A percentile compares a stretch with the other conserved stretches of the same genome.
Evolutionary conservation across 2,888 invertebrate species (phyloP).

Genomic region (Oscheius sp.): DNA sequence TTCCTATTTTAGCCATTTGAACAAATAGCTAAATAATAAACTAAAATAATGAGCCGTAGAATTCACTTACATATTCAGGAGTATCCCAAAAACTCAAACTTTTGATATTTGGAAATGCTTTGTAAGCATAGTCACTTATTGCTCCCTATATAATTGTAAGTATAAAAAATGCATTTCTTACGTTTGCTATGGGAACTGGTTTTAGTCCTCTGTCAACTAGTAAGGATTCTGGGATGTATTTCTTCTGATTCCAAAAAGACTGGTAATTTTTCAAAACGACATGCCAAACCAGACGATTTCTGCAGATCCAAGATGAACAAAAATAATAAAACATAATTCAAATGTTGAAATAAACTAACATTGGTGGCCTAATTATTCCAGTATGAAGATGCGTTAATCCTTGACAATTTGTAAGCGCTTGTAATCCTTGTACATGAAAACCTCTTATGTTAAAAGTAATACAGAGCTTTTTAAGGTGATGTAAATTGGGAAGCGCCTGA

Average conservation of each 20-base stretch:
- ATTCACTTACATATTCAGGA: conserved; percentile 34
- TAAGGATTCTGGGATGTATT: conserved; percentile 15
- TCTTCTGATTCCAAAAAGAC: conserved; percentile 36
- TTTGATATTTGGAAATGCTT: conserved; percentile 21
- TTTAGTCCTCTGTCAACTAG: background rate
- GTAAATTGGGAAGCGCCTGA: conserved; percentile 30
- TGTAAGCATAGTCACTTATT: background rate
- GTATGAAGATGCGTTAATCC: conserved; percentile 34
- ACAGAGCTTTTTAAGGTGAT: conserved; percentile 26
- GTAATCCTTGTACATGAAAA: background rate
- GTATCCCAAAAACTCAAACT: conserved; percentile 46
- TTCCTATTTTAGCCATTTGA: conserved; percentile 23
- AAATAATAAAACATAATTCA: background rate
- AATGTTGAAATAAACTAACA: conserved; percentile 6
- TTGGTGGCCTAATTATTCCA: conserved; percentile 30
- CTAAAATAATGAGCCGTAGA: background rate
- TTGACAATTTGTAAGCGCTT: conserved; percentile 30
- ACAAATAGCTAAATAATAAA: conserved; percentile 34
- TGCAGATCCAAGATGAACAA: conserved; percentile 21
- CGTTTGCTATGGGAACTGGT: background rate
- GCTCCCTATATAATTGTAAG: background rate
- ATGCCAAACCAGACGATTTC: conserved; percentile 40
- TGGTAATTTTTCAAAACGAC: conserved; percentile 40
- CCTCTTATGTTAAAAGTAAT: conserved; percentile 31
- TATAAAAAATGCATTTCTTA: background rate